Evolutionary conservation across 2,797 vertebrate species (phyloP).

Genomic region (Gila robusta): DNA sequence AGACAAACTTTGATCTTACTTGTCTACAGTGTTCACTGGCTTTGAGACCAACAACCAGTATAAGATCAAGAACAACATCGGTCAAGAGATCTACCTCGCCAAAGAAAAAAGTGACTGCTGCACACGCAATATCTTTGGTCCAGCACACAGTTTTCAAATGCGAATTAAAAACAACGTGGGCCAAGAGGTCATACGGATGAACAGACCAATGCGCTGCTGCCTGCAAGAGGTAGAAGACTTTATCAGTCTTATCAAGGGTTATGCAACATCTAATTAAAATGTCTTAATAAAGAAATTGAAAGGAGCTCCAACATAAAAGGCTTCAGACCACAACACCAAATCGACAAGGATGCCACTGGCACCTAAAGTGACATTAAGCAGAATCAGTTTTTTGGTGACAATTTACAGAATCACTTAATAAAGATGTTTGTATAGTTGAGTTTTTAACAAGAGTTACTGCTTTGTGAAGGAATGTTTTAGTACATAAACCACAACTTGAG

Average conservation of each 20-base stretch:
- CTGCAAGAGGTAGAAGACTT: slow-evolving; percentile 83
- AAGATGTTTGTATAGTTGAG: background rate
- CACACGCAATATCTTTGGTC: slow-evolving; percentile 87
- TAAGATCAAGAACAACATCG: slow-evolving; percentile 86
- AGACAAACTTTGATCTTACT: background rate
- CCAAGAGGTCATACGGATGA: slow-evolving; percentile 85
- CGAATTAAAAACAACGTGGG: slow-evolving; percentile 83
- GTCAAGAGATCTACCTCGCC: slow-evolving; percentile 86
- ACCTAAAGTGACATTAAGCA: background rate
- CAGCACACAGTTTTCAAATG: slow-evolving; percentile 86
- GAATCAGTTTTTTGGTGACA: background rate
- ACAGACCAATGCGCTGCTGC: slow-evolving; percentile 87
- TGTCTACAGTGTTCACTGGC: slow-evolving; percentile 79
- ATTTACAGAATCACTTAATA: background rate
- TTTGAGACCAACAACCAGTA: slow-evolving; percentile 90
- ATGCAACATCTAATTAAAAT: background rate
- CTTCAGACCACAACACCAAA: background rate
- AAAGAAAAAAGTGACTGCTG: slow-evolving; percentile 90
- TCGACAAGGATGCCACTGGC: background rate
- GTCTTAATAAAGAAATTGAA: background rate
- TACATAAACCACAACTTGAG: background rate
- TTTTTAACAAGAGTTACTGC: background rate
- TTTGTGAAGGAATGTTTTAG: background rate
- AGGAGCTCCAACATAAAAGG: background rate
- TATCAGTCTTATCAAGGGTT: background rate